Evolutionary conservation across 2,888 invertebrate genomes (phyloP).

Genomic region (Trissonchulus latispiculum): DNA sequence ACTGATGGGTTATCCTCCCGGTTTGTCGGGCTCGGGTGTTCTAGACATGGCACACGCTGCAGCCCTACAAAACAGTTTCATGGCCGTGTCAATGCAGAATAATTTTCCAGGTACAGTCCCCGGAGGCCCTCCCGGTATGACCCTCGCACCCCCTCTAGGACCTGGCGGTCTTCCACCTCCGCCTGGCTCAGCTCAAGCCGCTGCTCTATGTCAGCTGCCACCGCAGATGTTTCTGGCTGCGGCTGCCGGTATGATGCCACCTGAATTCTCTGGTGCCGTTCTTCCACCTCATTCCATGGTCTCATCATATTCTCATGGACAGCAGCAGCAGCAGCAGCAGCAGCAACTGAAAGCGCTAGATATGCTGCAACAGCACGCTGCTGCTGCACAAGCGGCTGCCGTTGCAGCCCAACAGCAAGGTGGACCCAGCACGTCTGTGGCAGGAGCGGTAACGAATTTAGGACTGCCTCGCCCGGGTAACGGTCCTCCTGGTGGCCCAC

Average conservation of each 20-base stretch:
- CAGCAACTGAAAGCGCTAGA: background rate
- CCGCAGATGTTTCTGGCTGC: background rate
- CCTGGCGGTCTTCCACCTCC: background rate
- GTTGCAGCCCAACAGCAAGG: background rate
- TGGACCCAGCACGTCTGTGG: too few species aligned
- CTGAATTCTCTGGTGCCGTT: background rate
- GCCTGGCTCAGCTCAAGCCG: background rate
- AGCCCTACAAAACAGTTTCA: too few species aligned
- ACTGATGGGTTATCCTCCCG: background rate
- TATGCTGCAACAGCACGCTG: background rate
- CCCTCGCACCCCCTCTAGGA: background rate
- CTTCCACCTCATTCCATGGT: background rate
- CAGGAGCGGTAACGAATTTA: too few species aligned
- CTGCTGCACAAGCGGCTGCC: background rate
- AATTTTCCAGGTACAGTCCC: background rate
- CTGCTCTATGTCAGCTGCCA: background rate
- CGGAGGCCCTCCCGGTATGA: too few species aligned
- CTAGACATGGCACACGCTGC: too few species aligned
- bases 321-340: too few species aligned
- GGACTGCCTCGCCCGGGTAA: background rate
- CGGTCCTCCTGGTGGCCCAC: background rate
- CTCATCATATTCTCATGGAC: too few species aligned
- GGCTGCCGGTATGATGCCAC: background rate
- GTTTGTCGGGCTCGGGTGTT: background rate
- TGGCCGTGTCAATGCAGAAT: too few species aligned